phyloP scores from a whole-genome alignment of 2,888 invertebrate species.

The Psococerastis gibbosa region DNA sequence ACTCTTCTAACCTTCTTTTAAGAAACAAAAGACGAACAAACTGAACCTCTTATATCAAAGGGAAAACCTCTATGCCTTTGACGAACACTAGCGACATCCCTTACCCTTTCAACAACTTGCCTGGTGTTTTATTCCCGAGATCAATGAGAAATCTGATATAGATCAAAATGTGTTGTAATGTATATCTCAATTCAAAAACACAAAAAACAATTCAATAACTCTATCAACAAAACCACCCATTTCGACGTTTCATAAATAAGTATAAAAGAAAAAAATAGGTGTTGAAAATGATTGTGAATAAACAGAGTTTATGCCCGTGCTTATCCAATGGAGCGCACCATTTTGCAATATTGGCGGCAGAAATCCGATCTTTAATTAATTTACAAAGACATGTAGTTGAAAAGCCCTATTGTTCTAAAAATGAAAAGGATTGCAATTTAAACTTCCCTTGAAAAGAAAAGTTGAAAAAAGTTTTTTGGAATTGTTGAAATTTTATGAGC shows the following conservation, averaged over 20 bases:
- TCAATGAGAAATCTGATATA: slow-evolving; percentile 8
- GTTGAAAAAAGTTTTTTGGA: slow-evolving; percentile 7
- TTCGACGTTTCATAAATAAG: neutral
- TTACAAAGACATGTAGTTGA: slow-evolving; percentile 8
- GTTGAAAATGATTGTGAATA: neutral
- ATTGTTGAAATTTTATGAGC: slow-evolving; percentile 9
- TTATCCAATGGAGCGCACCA: neutral
- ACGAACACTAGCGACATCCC: neutral
- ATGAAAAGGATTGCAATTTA: slow-evolving; percentile 11
- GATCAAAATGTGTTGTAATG: slow-evolving; percentile 1
- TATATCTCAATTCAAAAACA: slow-evolving; percentile 9
- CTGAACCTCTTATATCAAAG: no score
- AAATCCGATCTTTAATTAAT: slow-evolving; percentile 9
- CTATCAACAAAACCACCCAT: slow-evolving; percentile 11
- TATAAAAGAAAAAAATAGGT: slow-evolving; percentile 4
- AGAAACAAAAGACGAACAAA: no score
- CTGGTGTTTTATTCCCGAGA: neutral
- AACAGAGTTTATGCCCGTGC: neutral
- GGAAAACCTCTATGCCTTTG: neutral
- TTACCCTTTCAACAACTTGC: neutral
- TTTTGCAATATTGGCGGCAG: slow-evolving; percentile 5
- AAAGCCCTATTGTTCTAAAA: slow-evolving; percentile 9
- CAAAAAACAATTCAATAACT: slow-evolving; percentile 7
- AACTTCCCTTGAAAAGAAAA: slow-evolving; percentile 8
- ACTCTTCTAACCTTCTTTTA: no score